A percentile compares a stretch with the other conserved stretches of the same genome.
Conservation (phyloP, 2,113 vertebrate genomes). For the Carollia perspicillata region DNA sequence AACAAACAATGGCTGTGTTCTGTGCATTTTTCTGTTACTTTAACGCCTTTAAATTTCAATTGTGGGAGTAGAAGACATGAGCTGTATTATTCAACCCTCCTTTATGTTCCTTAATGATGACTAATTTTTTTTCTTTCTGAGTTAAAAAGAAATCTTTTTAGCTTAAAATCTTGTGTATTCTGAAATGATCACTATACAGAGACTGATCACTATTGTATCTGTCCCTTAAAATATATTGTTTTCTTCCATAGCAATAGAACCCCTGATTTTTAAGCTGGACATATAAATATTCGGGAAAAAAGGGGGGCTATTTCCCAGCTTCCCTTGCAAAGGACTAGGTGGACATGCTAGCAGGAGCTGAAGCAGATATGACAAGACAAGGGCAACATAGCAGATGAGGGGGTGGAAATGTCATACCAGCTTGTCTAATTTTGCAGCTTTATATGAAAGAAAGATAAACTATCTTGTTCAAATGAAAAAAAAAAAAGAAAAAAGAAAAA, state of each 20-base stretch:
- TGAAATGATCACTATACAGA: not conserved
- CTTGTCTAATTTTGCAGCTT: not conserved
- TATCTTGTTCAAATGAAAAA: not conserved
- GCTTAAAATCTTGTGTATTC: not conserved
- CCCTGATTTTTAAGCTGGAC: not conserved
- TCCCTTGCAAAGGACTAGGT: not conserved
- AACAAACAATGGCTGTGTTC: not conserved
- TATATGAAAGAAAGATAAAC: not conserved
- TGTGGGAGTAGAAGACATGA: not conserved
- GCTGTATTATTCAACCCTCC: not conserved
- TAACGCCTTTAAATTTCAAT: slow-evolving; percentile 32
- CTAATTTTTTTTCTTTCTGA: not conserved
- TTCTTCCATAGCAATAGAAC: not conserved
- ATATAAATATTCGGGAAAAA: not conserved
- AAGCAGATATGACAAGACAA: not conserved
- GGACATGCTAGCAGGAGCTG: not conserved
- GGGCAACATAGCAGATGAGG: not conserved
- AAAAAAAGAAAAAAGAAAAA: no score
- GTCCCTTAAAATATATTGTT: not conserved
- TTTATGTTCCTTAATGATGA: slow-evolving; percentile 21
- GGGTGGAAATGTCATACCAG: not conserved
- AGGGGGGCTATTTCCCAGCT: not conserved
- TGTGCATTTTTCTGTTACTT: slow-evolving; percentile 21
- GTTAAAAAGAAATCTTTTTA: slow-evolving; percentile 28
- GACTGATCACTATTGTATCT: not conserved